These are phyloP conservation scores for Naso thynnoides DNA, from an alignment of 2,797 vertebrate genomes.

Conservation along the genomic window DNA sequence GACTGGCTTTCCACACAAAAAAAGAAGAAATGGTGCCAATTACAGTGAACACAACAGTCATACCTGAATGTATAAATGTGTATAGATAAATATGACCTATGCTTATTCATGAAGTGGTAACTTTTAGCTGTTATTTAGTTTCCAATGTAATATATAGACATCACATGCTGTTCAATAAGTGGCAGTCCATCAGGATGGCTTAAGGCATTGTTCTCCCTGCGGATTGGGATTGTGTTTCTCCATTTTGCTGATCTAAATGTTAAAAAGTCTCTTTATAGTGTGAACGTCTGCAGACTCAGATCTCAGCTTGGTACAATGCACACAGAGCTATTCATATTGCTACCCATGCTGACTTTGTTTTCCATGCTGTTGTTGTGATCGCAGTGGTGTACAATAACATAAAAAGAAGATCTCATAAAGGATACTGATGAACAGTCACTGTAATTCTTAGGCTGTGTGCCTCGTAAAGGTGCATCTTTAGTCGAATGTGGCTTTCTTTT, in stretches of 20 bases:
- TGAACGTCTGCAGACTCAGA: constrained; percentile 62
- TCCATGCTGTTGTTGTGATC: constrained; percentile 76
- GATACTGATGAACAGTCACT: constrained; percentile 72
- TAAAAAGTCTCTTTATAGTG: constrained; percentile 68
- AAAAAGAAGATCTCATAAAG: constrained; percentile 69
- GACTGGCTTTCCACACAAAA: constrained; percentile 51
- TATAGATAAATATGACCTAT: constrained; percentile 85
- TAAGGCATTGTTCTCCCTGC: constrained; percentile 59
- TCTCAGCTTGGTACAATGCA: constrained; percentile 56
- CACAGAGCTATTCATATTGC: constrained; percentile 66
- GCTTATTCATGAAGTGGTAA: constrained; percentile 86
- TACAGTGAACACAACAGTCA: constrained; percentile 77
- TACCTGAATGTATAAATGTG: constrained; percentile 86
- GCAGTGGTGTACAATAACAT: constrained; percentile 76
- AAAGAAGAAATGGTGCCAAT: constrained; percentile 76
- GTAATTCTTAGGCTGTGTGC: constrained; percentile 68
- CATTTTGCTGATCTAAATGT: constrained; percentile 67
- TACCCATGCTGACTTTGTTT: constrained; percentile 70
- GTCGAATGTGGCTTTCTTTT: constrained; percentile 74
- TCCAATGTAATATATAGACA: constrained; percentile 79
- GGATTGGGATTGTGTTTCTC: constrained; percentile 62
- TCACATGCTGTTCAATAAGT: constrained; percentile 73
- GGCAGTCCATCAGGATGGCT: constrained; percentile 67
- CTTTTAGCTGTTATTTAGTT: constrained; percentile 84
- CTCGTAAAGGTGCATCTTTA: constrained; percentile 74